These are phyloP conservation scores for Todiramphus saurophagus DNA, from an alignment of 2,113 vertebrate species.

Conservation along the genomic window DNA sequence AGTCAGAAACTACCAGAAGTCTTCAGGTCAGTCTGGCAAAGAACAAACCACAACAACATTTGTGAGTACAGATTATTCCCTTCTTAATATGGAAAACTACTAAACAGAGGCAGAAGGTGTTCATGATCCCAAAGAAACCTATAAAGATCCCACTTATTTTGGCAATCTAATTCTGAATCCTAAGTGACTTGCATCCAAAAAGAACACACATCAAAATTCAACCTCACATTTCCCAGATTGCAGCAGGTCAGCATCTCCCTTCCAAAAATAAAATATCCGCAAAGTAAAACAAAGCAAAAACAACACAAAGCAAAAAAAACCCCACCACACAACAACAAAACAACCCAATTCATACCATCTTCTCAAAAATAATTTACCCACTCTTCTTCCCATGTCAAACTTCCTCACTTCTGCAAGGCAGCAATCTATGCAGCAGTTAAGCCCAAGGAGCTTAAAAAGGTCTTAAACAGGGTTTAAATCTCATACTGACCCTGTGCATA, in stretches of 20 bases:
- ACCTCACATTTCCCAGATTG: neutral
- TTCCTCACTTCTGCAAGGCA: neutral
- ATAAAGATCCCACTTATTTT: neutral
- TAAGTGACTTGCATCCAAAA: neutral
- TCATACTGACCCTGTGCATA: neutral
- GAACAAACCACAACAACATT: neutral
- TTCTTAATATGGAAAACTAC: neutral
- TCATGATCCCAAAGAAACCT: neutral
- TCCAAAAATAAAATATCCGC: neutral
- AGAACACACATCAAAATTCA: neutral
- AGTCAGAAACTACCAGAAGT: neutral
- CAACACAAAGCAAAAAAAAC: no score
- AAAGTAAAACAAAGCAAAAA: neutral
- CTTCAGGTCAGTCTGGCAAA: neutral
- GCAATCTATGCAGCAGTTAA: neutral
- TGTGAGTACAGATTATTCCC: neutral
- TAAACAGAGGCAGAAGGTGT: neutral
- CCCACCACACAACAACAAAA: neutral
- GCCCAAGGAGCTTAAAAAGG: constrained; percentile 18
- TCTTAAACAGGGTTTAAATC: neutral
- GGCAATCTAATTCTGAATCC: neutral
- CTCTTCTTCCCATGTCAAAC: neutral
- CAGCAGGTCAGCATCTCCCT: neutral
- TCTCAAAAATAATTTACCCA: neutral
- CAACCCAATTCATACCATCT: no score